Base-by-base conservation (phyloP, 2,797 vertebrate genomes). In the Sebastes melanostomus region DNA sequence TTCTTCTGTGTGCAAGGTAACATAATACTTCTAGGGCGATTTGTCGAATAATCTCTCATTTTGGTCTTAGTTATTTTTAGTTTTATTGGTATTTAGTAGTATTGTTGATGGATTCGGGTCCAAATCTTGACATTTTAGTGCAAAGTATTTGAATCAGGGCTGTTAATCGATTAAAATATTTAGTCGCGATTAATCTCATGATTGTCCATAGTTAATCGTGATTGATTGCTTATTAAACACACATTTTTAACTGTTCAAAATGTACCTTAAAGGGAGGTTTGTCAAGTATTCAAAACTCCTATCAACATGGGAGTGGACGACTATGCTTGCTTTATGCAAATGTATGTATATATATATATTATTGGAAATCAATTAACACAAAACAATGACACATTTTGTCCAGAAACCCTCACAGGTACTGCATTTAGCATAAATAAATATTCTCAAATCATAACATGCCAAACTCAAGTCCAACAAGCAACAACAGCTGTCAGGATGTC, bases 1-100 rank as follows among this genome's bases (percentile, higher is more conserved):
- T 69, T 54, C 6, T 61, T 38, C 8, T 75, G 13, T 67, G 25
- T 68, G 30, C 77, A 29, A 66, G 27, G 50, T 55, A 61, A 63
- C 60, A 58, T 52, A 29, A 62, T 70, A 12, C 16, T 59, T 46
- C 3, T 52, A 34, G 46, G 8, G 46, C 18, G 7, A 20, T 50
- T 18, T 18, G 46, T 52, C 46, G 8, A 52, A 0, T 52, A 20
- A 52, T 52, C 46, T n/a, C 18, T 52, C 18, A 52, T 52, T 52
- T 52, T 52, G 46, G 46, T 52, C 46, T 52, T 52, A 20, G 46
- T 52, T 52, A 0, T n/a, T 0, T 52, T 52, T 52, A n/a, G 46
- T 52, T 46, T 46, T 18, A 18, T 52, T 52, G 46, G 18, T 52
- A 20, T 52, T 52, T 52, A 52, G 18, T 4, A 52, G 46, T 52